Evolutionary conservation across 2,113 vertebrate species (phyloP), one percentile per base, ranked within the genome.

Genomic region (Ammodytes marinus): DNA sequence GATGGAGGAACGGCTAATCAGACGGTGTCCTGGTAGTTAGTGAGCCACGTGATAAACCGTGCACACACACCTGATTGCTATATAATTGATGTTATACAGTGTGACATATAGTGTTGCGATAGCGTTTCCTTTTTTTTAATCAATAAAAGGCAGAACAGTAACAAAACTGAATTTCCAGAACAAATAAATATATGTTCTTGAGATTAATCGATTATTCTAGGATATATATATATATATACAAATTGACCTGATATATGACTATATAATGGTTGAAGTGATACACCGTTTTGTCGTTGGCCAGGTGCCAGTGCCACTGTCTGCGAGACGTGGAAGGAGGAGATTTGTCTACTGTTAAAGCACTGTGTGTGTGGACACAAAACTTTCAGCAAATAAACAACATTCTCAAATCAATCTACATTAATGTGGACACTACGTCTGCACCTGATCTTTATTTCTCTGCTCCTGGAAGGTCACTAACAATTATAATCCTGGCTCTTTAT

Each of bases 381-480:
- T 15, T 80, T 82, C 10, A 74, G 61, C 69, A 82, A 79, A 85
- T 74, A 61, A 80, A 64, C 76, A 72, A 47, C 50, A 65, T 69
- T 86, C 66, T 79, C 43, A 69, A 68, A 88, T 82, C 68, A 74
- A 68, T 79, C 77, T 71, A 79, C 82, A 75, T 77, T 80, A 77
- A 50, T 43, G 54, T 39, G 69, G 55, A 80, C 79, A 88, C 75
- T 83, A 75, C 49, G 27, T 79, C 87, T 86, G n/a, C 87, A 69
- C 57, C 80, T 85, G 85, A 84, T 86, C 81, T 84, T 86, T 88
- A 79, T 68, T 79, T 75, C n/a, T 59, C 67, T 79, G 82, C 58
- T 77, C 82, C 67, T 75, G 19, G 77, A 90, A n/a, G 93, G 93
- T 92, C 91, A 89, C 89, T 86, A 86, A 90, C 84, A 88, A 93